Evolutionary conservation across 2,113 vertebrate genomes (phyloP).

Genomic region (Oostethus manadensis): DNA sequence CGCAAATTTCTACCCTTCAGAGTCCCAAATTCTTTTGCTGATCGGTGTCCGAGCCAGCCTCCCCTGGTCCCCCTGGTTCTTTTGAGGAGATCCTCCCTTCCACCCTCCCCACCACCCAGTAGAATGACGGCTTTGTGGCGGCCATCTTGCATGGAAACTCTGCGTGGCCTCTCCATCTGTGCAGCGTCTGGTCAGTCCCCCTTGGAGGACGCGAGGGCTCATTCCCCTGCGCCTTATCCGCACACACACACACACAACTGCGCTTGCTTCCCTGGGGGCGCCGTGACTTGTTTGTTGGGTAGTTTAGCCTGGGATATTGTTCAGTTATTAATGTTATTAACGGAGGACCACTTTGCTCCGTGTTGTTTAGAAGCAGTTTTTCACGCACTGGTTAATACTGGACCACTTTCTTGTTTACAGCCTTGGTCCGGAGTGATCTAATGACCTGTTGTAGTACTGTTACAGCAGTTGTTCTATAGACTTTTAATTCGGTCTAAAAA

Average conservation of each 20-base stretch:
- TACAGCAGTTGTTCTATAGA: too few species aligned
- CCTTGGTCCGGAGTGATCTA: too few species aligned
- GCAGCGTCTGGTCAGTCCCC: constrained; percentile 40
- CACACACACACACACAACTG: constrained; percentile 13
- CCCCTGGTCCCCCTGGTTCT: constrained; percentile 21
- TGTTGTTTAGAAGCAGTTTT: too few species aligned
- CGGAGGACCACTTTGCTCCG: too few species aligned
- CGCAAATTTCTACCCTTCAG: not conserved
- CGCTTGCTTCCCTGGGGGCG: not conserved
- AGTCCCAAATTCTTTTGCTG: not conserved
- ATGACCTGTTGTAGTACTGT: too few species aligned
- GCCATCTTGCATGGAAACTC: constrained; percentile 38
- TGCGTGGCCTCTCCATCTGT: constrained; percentile 52
- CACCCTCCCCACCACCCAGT: constrained; percentile 7
- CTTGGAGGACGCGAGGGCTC: constrained; percentile 33
- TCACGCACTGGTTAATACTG: too few species aligned
- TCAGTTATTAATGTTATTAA: too few species aligned
- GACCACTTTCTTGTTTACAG: too few species aligned
- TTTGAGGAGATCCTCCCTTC: constrained; percentile 3
- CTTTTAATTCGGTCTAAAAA: too few species aligned
- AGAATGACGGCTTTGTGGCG: constrained; percentile 59
- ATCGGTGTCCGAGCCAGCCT: not conserved
- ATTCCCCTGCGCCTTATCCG: constrained; percentile 28
- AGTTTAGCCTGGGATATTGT: too few species aligned
- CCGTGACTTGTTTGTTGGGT: too few species aligned